Conservation (phyloP, 2,797 vertebrate species). For the Galago senegalensis region DNA sequence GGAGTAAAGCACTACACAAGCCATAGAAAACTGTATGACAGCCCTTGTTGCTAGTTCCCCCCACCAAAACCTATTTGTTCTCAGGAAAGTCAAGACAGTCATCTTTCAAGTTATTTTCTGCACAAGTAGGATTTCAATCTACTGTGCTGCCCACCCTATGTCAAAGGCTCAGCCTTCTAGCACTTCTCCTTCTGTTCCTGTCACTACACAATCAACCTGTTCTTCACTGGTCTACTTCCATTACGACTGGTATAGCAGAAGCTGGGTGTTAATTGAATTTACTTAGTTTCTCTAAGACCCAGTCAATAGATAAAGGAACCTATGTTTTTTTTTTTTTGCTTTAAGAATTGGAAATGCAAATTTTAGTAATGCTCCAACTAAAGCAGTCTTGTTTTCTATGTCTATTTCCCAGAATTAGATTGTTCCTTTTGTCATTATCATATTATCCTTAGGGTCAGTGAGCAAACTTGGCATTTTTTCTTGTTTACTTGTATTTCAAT, state of each 20-base stretch:
- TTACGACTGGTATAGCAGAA: not conserved
- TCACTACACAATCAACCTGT: not conserved
- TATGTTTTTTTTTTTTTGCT: not conserved
- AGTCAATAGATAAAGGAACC: not conserved
- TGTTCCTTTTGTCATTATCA: not conserved
- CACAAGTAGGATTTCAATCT: not conserved
- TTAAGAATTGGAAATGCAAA: not conserved
- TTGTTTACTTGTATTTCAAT: not conserved
- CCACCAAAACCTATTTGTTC: not conserved
- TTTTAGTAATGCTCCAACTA: not conserved
- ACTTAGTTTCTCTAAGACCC: not conserved
- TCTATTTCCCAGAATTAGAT: not conserved
- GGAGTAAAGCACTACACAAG: not conserved
- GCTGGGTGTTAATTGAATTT: not conserved
- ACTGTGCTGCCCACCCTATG: not conserved
- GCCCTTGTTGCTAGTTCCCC: not conserved
- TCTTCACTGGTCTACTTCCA: not conserved
- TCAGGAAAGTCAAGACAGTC: not conserved
- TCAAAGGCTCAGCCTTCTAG: not conserved
- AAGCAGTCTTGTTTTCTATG: not conserved
- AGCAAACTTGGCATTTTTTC: not conserved
- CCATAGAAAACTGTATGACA: not conserved
- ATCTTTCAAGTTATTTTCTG: not conserved
- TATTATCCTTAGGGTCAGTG: not conserved
- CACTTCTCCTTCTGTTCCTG: not conserved